These are phyloP conservation scores for Eublepharis macularius DNA, from an alignment of 2,113 vertebrate genomes.

Conservation along the genomic window DNA sequence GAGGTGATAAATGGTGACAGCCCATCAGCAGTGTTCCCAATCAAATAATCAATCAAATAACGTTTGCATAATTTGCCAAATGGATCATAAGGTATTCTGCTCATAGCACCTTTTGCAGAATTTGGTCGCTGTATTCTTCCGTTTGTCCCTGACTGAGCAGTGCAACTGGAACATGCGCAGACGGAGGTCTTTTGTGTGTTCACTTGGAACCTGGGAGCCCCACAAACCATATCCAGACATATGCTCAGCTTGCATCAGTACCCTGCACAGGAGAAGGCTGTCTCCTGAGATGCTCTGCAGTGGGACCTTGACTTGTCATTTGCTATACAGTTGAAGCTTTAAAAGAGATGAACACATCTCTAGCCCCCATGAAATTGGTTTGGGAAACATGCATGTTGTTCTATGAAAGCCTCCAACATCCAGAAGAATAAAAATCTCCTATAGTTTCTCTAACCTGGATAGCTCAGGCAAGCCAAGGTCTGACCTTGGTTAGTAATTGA, in stretches of 20 bases:
- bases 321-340: not conserved
- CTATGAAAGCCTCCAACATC: not conserved
- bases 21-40: not conserved
- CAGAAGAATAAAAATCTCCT: too few relatives aligned
- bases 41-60: conserved; percentile 16
- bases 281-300: too few relatives aligned
- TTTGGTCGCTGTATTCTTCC: not conserved
- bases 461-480: too few relatives aligned
- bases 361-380: not conserved
- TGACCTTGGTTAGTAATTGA: too few relatives aligned
- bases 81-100: not conserved
- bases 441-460: too few relatives aligned
- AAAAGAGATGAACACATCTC: not conserved
- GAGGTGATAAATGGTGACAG: not conserved
- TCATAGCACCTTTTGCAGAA: not conserved
- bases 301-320: not conserved
- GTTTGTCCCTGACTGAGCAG: not conserved
- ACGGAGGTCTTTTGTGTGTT: too few relatives aligned
- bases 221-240: too few relatives aligned
- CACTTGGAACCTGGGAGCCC: too few relatives aligned
- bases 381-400: not conserved
- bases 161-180: too few relatives aligned
- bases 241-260: too few relatives aligned
- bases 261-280: too few relatives aligned
- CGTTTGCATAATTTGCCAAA: conserved; percentile 15